Base-by-base conservation (phyloP, 1,140 invertebrate species). In the Wasmannia auropunctata region DNA sequence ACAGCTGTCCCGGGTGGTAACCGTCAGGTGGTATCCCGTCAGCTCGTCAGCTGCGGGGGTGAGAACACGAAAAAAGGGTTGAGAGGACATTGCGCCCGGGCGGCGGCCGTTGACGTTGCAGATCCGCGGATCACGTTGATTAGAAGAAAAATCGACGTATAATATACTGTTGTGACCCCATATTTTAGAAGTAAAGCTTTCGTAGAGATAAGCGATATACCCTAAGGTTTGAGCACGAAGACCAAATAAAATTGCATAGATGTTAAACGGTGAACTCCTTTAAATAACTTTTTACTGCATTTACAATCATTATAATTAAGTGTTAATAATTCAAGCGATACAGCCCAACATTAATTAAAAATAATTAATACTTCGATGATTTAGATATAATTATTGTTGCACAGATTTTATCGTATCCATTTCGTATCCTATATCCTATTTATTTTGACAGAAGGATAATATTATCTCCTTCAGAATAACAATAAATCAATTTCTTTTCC, bases 41-140 rank as follows among this genome's bases (percentile, higher is more conserved):
- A 51, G 76, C 34, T 86, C 90, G 91, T 92, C 92, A 93, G 92
- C 92, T 93, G 92, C 86, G 91, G 90, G 92, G 92, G 92, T 93
- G 92, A 91, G 77, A 91, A 85, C 65, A 83, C 83, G 87, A 88
- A 65, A 85, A 89, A 92, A 92, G 91, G 90, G 91, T 92, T 92
- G 81, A 85, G 76, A 86, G 70, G 5, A 51, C 67, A 46, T 43
- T 60, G 63, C 49, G 43, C 63, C 28, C 28, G 43, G 49, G 72
- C 31, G 54, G 22, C 28, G 60, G 22, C 31, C 46, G 40, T 80
- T 70, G 86, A 70, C 65, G 19, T 43, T 43, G 72, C 87, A n/a
- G 91, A 91, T 86, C 65, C 58, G 40, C 5, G 10, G 10, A 28
- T 14, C 28, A 77, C 22, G 14, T 83, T 79, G 72, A 80, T 88